Conservation (phyloP, 1,140 invertebrate species). For the Leptinotarsa texana region DNA sequence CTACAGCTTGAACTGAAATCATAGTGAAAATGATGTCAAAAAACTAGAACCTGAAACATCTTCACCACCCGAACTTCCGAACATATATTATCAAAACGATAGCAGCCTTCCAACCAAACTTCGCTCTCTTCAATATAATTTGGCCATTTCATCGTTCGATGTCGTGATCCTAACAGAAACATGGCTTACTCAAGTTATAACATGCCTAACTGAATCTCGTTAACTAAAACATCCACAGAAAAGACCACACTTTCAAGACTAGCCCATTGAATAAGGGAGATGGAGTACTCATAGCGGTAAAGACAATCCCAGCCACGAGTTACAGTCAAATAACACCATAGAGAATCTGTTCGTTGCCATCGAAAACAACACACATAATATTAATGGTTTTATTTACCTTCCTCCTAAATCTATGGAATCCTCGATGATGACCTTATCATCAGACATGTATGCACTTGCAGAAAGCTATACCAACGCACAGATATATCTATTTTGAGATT, state of each 20-base stretch:
- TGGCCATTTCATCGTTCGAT: not conserved
- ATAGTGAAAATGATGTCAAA: too few relatives aligned
- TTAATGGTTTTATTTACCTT: not conserved
- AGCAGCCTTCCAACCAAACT: not conserved
- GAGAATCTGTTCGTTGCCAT: not conserved
- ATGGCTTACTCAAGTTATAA: not conserved
- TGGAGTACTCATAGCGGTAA: not conserved
- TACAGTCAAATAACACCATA: slow-evolving; percentile 9
- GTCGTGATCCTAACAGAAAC: not conserved
- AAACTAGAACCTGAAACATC: not conserved
- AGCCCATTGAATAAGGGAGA: not conserved
- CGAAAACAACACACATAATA: slow-evolving; percentile 1
- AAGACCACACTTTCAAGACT: not conserved
- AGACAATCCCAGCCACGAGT: slow-evolving; percentile 2
- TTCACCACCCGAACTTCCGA: not conserved
- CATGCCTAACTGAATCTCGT: not conserved
- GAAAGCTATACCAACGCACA: not conserved
- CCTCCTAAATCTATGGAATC: not conserved
- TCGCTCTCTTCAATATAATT: not conserved
- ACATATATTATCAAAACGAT: not conserved
- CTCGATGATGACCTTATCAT: slow-evolving; percentile 3
- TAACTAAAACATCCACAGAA: not conserved
- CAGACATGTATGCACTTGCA: not conserved
- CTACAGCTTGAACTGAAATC: too few relatives aligned
- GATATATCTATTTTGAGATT: not conserved